Conservation (phyloP, 92 coral and sea anemone genomes). For the Pocillopora grandis region DNA sequence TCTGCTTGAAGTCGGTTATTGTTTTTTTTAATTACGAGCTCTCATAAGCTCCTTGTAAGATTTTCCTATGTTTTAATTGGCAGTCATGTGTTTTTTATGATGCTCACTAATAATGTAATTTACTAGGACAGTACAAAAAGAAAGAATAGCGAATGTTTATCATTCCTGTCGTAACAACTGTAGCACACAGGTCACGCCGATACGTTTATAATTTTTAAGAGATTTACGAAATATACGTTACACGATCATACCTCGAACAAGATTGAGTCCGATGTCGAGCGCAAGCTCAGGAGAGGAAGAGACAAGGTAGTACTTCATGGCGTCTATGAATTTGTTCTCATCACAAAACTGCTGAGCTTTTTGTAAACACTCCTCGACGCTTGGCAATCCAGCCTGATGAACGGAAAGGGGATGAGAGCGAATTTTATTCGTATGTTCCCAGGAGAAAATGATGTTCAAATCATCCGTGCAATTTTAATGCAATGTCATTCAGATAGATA, state of each 20-base stretch:
- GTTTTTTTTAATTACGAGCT: too few species aligned
- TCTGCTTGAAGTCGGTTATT: too few species aligned
- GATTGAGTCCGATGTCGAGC: constrained; percentile 87
- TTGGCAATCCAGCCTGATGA: constrained; percentile 79
- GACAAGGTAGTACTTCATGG: constrained; percentile 81
- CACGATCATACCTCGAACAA: constrained; percentile 70
- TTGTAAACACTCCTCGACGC: constrained; percentile 82
- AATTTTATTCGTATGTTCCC: background rate
- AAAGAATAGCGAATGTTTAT: too few species aligned
- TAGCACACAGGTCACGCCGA: too few species aligned
- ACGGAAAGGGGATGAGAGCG: background rate
- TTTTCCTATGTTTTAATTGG: too few species aligned
- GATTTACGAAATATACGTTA: background rate
- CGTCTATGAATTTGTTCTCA: constrained; percentile 79
- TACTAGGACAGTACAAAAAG: too few species aligned
- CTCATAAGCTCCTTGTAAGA: too few species aligned
- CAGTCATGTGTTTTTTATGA: too few species aligned
- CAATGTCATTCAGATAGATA: too few species aligned
- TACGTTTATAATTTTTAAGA: background rate
- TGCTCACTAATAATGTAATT: too few species aligned
- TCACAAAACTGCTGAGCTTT: constrained; percentile 85
- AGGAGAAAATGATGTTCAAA: background rate
- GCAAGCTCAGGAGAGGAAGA: constrained; percentile 89
- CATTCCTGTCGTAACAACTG: too few species aligned
- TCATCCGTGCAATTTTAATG: too few species aligned